These are phyloP conservation scores for Euura lappo DNA, from an alignment of 1,140 invertebrate genomes.

Conservation along the genomic window DNA sequence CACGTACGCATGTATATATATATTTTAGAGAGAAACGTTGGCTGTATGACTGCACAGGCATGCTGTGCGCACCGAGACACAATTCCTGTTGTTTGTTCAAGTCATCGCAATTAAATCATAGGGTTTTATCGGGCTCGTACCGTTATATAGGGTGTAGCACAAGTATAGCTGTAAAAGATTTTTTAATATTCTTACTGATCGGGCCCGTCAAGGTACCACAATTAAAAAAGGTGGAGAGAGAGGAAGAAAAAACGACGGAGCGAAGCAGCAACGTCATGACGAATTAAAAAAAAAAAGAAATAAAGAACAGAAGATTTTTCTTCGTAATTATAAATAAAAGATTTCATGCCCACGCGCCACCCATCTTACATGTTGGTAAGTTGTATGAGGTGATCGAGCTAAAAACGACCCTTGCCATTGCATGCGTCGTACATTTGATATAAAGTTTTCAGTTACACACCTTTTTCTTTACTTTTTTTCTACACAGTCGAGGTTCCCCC, in stretches of 20 bases:
- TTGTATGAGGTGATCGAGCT: too few relatives aligned
- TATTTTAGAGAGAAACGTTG: not conserved
- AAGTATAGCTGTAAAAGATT: not conserved
- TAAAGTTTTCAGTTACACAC: too few relatives aligned
- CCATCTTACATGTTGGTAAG: not conserved
- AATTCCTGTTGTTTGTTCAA: conserved; percentile 59
- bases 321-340: not conserved
- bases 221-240: not conserved
- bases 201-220: not conserved
- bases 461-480: too few relatives aligned
- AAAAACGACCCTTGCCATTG: too few relatives aligned
- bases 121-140: not conserved
- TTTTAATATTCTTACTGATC: not conserved
- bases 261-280: too few relatives aligned
- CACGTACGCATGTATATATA: too few relatives aligned
- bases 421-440: too few relatives aligned
- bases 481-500: too few relatives aligned
- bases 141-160: not conserved
- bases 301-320: too few relatives aligned
- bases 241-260: not conserved
- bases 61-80: conserved; percentile 55
- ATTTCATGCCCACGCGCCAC: conserved; percentile 4
- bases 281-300: too few relatives aligned
- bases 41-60: not conserved
- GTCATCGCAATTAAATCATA: conserved; percentile 45